Base-by-base conservation (phyloP, 37 sponge, comb jelly and placozoan genomes). In the Mnemiopsis leidyi region DNA sequence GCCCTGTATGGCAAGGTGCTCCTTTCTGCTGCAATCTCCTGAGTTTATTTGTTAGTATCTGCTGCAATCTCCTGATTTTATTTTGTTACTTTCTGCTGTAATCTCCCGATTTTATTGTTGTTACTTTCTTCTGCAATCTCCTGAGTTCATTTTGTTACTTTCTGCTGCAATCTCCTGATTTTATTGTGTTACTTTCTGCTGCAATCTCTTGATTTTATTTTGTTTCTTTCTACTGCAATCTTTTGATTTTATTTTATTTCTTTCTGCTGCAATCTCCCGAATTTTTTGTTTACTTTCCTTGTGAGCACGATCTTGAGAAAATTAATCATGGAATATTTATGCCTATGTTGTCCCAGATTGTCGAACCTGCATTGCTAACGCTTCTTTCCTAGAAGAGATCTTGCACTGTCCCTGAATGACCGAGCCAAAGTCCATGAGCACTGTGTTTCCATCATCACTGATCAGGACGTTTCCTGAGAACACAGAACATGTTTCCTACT, bases 1-100 rank as follows among this genome's bases (percentile, higher is more conserved):
- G 98, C 98, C 37, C 96, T 13, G 90, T 40, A 85, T 7, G 90
- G 90, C 0, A 85, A 61, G 5, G 90, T 85, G 90, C 90, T 85
- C 25, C 90, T n/a, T 40, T 85, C 90, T 39, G 90, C 90, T 40
- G 90, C 90, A 3, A 39, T 23, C 3, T 85, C 90, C 79, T 77
- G 79, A 34, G 18, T 21, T 61, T 18, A 61, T 61, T n/a, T n/a
- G n/a, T n/a, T n/a, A n/a, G n/a, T n/a, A n/a, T n/a, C n/a, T n/a
- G n/a, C n/a, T n/a, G n/a, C n/a, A n/a, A n/a, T n/a, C n/a, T n/a
- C n/a, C n/a, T n/a, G n/a, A n/a, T n/a, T n/a, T n/a, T n/a, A n/a
- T n/a, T n/a, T n/a, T n/a, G n/a, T n/a, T n/a, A n/a, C n/a, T n/a
- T n/a, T n/a, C n/a, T n/a, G n/a, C n/a, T n/a, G n/a, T n/a, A n/a